Evolutionary conservation across 1,140 invertebrate genomes (phyloP).

Genomic region (Nasonia giraulti): DNA sequence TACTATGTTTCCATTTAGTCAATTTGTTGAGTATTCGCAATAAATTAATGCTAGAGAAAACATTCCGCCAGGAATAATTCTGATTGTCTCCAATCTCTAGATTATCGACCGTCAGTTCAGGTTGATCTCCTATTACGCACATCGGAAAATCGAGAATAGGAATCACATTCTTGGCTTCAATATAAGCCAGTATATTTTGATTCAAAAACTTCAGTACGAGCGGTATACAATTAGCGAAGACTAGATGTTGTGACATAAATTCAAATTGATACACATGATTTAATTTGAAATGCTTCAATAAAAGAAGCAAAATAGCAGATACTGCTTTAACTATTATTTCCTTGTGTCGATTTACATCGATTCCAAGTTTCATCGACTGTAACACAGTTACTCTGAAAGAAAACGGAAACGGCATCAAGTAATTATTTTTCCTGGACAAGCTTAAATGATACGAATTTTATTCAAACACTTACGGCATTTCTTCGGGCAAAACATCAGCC

Average conservation of each 20-base stretch:
- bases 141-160: constrained; percentile 96
- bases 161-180: constrained; percentile 96
- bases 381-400: constrained; percentile 88
- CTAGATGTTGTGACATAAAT: constrained; percentile 98
- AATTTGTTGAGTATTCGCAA: constrained; percentile 98
- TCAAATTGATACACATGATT: constrained; percentile 99
- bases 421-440: neutral
- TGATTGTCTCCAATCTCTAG: constrained; percentile 92
- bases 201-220: constrained; percentile 99
- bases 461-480: constrained; percentile 86
- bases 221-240: constrained; percentile 99
- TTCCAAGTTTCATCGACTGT: constrained; percentile 97
- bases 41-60: constrained; percentile 98
- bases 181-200: constrained; percentile 97
- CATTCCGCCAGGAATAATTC: constrained; percentile 96
- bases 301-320: constrained; percentile 92
- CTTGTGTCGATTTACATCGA: constrained; percentile 98
- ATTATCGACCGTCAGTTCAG: constrained; percentile 94
- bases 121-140: constrained; percentile 96
- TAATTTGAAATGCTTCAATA: constrained; percentile 99
- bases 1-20: constrained; percentile 99
- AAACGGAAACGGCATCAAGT: constrained; percentile 50
- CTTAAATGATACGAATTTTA: constrained; percentile 33
- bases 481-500: constrained; percentile 96
- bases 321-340: constrained; percentile 99